Conservation (phyloP, 2,113 vertebrate species). For the Antigone vipio region DNA sequence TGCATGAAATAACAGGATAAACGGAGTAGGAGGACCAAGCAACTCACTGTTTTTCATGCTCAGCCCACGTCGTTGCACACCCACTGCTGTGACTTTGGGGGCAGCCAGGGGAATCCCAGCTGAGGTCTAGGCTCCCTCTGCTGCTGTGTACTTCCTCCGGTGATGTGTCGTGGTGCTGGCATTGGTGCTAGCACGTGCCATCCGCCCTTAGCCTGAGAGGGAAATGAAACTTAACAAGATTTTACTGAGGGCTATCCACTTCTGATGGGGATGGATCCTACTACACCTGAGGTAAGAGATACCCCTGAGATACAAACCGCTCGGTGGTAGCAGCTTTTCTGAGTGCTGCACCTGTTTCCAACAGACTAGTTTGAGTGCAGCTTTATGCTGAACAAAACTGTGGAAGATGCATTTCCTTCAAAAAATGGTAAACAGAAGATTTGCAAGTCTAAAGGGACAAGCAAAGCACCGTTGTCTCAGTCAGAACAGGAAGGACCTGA, state of each 20-base stretch:
- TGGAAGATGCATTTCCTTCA: not conserved
- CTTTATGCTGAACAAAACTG: not conserved
- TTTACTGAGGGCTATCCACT: not conserved
- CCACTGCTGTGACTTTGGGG: not conserved
- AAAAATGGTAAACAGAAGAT: not conserved
- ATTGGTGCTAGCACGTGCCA: too few relatives aligned
- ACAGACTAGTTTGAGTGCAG: not conserved
- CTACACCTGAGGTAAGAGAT: not conserved
- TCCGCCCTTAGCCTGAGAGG: not conserved
- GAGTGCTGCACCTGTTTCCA: not conserved
- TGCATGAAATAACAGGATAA: not conserved
- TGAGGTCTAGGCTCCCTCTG: not conserved
- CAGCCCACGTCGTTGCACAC: accelerated
- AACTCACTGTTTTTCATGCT: not conserved
- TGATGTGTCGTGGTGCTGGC: not conserved
- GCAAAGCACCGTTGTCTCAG: not conserved
- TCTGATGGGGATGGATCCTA: not conserved
- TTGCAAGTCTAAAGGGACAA: not conserved
- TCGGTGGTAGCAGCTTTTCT: not conserved
- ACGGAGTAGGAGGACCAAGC: not conserved
- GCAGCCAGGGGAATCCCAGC: not conserved
- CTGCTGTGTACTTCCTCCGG: accelerated
- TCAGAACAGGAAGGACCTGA: not conserved
- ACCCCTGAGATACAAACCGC: not conserved
- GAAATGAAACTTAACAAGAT: not conserved